A percentile compares a stretch with the other conserved stretches of the same genome.
phyloP scores from a whole-genome alignment of 2,888 invertebrate genomes.

The Macrosiphum euphorbiae region DNA sequence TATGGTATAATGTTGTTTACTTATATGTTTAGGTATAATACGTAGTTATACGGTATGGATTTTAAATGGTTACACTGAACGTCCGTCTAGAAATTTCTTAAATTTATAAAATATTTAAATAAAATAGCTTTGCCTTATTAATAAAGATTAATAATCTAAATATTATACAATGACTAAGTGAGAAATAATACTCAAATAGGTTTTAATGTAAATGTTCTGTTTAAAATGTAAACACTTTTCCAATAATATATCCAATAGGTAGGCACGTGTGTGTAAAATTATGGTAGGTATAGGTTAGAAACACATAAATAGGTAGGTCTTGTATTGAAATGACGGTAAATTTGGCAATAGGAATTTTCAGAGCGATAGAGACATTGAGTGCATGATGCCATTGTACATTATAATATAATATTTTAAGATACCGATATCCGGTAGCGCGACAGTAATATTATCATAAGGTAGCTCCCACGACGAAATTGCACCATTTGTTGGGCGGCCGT shows the following conservation, averaged over 20 bases:
- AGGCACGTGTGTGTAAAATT: neutral
- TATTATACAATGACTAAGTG: neutral
- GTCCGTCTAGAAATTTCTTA: neutral
- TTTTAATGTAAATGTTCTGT: neutral
- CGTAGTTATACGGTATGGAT: too few species aligned
- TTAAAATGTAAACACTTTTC: neutral
- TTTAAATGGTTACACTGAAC: neutral
- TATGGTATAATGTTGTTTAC: neutral
- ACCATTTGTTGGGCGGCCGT: constrained; percentile 42
- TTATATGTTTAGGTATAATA: too few species aligned
- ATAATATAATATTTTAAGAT: neutral
- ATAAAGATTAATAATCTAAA: too few species aligned
- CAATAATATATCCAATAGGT: neutral
- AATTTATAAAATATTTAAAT: neutral
- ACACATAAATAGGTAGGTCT: neutral
- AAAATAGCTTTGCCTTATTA: neutral
- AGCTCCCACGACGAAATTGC: constrained; percentile 62
- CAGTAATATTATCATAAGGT: constrained; percentile 55
- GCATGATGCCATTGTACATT: neutral
- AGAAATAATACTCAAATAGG: neutral
- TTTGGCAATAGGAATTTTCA: neutral
- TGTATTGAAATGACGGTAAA: neutral
- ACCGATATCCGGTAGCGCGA: constrained; percentile 60
- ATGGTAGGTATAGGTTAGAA: neutral
- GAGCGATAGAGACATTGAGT: neutral